Percentiles rank a stretch among this genome's conserved stretches.
Evolutionary conservation across 2,113 vertebrate species (phyloP).

Genomic region (Numida meleagris): DNA sequence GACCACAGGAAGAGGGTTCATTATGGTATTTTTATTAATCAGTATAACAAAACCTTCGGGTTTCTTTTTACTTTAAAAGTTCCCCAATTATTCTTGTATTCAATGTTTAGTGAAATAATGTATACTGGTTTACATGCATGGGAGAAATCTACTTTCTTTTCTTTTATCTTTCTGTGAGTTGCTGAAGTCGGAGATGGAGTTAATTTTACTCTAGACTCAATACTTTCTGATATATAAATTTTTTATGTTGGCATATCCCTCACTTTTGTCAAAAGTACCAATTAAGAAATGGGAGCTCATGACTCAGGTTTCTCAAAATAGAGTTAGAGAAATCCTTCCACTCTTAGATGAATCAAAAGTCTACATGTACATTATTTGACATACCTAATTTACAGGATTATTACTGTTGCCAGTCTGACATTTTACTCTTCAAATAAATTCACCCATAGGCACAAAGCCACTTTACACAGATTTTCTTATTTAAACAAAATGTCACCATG

Average conservation of each 20-base stretch:
- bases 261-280: conserved; percentile 34
- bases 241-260: conserved; percentile 8
- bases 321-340: conserved; percentile 17
- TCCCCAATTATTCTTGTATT: background rate
- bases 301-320: conserved; percentile 49
- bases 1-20: background rate
- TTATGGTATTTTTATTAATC: background rate
- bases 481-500: conserved; percentile 65
- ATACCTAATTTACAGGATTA: conserved; percentile 61
- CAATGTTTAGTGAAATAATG: background rate
- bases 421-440: conserved; percentile 73
- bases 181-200: background rate
- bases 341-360: conserved; percentile 61
- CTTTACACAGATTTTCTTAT: conserved; percentile 71
- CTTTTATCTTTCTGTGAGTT: background rate
- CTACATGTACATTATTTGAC: conserved; percentile 62
- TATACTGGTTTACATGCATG: background rate
- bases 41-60: background rate
- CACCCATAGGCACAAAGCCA: conserved; percentile 61
- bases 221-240: conserved; percentile 31
- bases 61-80: background rate
- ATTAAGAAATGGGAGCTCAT: conserved; percentile 47
- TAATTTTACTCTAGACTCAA: conserved; percentile 17
- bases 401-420: conserved; percentile 64
- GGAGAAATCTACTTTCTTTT: background rate